Conservation (phyloP, 2,113 vertebrate genomes). For the Suncus etruscus region DNA sequence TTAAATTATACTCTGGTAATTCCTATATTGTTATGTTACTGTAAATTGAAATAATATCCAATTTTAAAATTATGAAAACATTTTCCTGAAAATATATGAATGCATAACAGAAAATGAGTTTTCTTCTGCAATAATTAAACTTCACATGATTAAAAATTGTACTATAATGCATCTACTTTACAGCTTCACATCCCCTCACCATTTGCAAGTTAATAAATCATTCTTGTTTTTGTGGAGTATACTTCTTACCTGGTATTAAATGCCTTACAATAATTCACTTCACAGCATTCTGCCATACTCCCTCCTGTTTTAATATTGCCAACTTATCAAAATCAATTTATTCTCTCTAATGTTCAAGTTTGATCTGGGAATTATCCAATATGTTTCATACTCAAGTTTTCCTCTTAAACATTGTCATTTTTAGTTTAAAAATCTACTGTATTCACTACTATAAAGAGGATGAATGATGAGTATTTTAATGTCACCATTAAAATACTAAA, state of each 20-base stretch:
- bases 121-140: background rate
- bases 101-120: background rate
- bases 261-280: constrained; percentile 18
- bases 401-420: background rate
- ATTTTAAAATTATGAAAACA: background rate
- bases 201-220: constrained; percentile 3
- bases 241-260: background rate
- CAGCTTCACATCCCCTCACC: background rate
- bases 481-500: too few relatives aligned
- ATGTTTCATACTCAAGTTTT: background rate
- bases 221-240: background rate
- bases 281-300: background rate
- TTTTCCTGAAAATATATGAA: background rate
- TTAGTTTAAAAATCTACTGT: too few relatives aligned
- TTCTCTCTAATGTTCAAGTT: background rate
- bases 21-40: background rate
- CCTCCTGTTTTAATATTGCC: background rate
- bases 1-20: too few relatives aligned
- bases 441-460: too few relatives aligned
- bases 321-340: constrained; percentile 12
- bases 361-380: background rate
- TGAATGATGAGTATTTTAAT: too few relatives aligned
- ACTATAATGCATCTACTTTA: background rate
- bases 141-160: background rate
- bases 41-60: background rate